phyloP scores from a whole-genome alignment of 2,113 vertebrate species.

The Podiceps cristatus region DNA sequence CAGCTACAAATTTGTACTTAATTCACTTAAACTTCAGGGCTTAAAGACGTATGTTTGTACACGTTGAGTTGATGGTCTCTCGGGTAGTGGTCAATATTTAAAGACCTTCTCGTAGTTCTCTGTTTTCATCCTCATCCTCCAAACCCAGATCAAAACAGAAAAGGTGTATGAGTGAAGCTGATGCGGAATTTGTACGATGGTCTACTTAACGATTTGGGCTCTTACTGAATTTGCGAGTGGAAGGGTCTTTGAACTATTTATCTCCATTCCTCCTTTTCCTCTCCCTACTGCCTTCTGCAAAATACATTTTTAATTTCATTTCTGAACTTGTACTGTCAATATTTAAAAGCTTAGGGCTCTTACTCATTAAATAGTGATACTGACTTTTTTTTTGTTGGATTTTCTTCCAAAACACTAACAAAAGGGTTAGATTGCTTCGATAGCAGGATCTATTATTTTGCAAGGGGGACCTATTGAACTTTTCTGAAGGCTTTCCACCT shows the following conservation, averaged over 20 bases:
- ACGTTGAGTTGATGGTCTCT: neutral
- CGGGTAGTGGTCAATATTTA: too few species aligned
- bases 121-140: neutral
- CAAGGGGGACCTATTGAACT: neutral
- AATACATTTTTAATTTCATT: neutral
- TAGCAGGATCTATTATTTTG: neutral
- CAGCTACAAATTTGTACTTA: neutral
- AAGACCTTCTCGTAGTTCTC: neutral
- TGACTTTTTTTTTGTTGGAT: neutral
- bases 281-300: neutral
- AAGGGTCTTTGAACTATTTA: neutral
- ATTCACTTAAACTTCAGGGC: neutral
- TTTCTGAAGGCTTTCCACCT: neutral
- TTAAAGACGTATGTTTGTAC: neutral
- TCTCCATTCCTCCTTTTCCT: neutral
- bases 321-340: neutral
- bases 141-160: neutral
- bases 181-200: neutral
- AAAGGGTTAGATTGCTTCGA: neutral
- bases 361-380: neutral
- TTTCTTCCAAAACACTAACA: neutral
- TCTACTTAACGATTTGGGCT: neutral
- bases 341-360: neutral
- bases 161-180: rapidly evolving
- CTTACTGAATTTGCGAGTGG: neutral